Percentiles rank a stretch among this genome's conserved stretches.
Evolutionary conservation across 2,797 vertebrate species (phyloP).

Genomic region (Propithecus perrieri): DNA sequence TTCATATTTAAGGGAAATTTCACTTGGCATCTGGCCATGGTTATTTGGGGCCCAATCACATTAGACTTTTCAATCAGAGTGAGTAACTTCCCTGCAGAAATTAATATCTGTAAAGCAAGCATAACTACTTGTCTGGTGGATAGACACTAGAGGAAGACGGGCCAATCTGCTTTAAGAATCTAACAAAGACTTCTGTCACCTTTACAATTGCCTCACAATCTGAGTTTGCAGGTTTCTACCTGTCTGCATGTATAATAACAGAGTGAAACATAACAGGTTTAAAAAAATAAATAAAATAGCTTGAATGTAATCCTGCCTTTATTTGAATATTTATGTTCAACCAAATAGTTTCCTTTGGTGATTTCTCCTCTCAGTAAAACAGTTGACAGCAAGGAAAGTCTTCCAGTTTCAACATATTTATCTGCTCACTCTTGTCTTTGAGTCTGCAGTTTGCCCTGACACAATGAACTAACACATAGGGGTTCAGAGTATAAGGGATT

Average conservation of each 20-base stretch:
- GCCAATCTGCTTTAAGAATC: background rate
- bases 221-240: slow-evolving; percentile 41
- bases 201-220: slow-evolving; percentile 4
- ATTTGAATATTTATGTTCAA: slow-evolving; percentile 59
- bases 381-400: slow-evolving; percentile 43
- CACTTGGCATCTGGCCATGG: slow-evolving; percentile 44
- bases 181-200: slow-evolving; percentile 44
- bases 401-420: slow-evolving; percentile 30
- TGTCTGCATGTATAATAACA: slow-evolving; percentile 23
- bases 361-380: slow-evolving; percentile 32
- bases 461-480: background rate
- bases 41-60: slow-evolving; percentile 23
- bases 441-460: background rate
- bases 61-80: slow-evolving; percentile 47
- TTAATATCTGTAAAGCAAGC: slow-evolving; percentile 58
- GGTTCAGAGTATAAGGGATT: slow-evolving; percentile 10
- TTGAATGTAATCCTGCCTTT: slow-evolving; percentile 55
- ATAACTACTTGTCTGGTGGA: slow-evolving; percentile 46
- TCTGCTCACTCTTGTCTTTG: background rate
- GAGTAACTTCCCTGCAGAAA: slow-evolving; percentile 48
- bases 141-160: background rate
- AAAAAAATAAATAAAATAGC: slow-evolving; percentile 10
- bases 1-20: slow-evolving; percentile 40
- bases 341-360: background rate
- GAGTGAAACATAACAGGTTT: slow-evolving; percentile 19